Conservation (phyloP, 2,113 vertebrate genomes). For the Alethe diademata region DNA sequence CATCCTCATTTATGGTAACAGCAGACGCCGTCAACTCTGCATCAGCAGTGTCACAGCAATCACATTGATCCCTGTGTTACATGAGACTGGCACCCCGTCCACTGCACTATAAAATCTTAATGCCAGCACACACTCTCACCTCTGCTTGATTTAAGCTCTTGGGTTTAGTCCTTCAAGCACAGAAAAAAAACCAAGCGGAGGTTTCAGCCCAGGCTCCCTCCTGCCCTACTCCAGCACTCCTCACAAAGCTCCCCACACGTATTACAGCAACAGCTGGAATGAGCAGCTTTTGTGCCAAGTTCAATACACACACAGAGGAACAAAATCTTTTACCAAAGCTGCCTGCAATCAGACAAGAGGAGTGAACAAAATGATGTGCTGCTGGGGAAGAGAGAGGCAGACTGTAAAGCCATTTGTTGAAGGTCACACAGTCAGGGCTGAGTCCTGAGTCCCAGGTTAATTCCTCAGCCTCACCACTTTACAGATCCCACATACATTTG, state of each 20-base stretch:
- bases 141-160: neutral
- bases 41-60: neutral
- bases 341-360: constrained; percentile 22
- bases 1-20: neutral
- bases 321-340: constrained; percentile 33
- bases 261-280: neutral
- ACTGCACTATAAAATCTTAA: neutral
- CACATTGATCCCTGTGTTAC: fast-evolving
- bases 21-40: fast-evolving
- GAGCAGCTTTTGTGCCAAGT: constrained; percentile 33
- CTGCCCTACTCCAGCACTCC: neutral
- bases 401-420: neutral
- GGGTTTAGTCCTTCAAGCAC: neutral
- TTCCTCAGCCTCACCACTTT: neutral
- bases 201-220: neutral
- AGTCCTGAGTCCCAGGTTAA: neutral
- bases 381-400: constrained; percentile 8
- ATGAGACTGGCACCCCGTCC: neutral
- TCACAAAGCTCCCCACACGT: neutral
- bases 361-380: neutral
- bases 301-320: constrained; percentile 9
- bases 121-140: neutral
- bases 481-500: neutral
- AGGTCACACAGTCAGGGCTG: neutral
- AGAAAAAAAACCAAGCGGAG: neutral